Evolutionary conservation across 2,888 invertebrate species (phyloP), one percentile per base, ranked within the genome.

Genomic region (Reticulitermes lucifugus): DNA sequence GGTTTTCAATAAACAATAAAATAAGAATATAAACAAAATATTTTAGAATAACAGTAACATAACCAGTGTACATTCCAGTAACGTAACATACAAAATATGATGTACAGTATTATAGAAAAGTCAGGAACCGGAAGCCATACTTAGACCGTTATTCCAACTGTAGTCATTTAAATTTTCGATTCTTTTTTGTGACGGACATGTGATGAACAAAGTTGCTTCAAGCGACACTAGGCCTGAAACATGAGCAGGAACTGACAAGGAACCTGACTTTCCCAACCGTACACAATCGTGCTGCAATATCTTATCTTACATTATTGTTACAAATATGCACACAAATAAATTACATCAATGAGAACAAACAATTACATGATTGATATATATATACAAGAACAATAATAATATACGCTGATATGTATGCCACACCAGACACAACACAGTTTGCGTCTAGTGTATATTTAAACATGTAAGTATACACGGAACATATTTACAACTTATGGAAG

Each of bases 21-120:
- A 89, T 89, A 89, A 90, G 89, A 91, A 90, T 89, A 89, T 89
- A 86, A 88, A 89, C 88, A 89, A 90, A 90, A 89, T 89, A 88
- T 90, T 89, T 88, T 88, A 77, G 21, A n/a, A 46, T 46, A 77
- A 51, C 77, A 77, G 4, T 75, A 75, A 77, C 21, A 43, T 35
- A 73, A 41, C n/a, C 9, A 46, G 22, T 77, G 6, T 7, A 65
- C 41, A 41, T 46, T 77, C 3, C n/a, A 51, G 77, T n/a, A 77
- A 77, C n/a, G 25, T 9, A 43, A 77, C 43, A 77, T 46, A 14
- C 41, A 77, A 77, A 77, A 46, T 77, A 46, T 9, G 4, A 77
- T 51, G 22, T 77, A 77, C n/a, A 77, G 46, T 7, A 46, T 73
- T 77, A 41, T 43, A 77, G 77, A 77, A 77, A 77, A 77, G 77